These are phyloP conservation scores for Shargacucullia verbasci DNA, from an alignment of 2,888 invertebrate genomes.

Conservation along the genomic window DNA sequence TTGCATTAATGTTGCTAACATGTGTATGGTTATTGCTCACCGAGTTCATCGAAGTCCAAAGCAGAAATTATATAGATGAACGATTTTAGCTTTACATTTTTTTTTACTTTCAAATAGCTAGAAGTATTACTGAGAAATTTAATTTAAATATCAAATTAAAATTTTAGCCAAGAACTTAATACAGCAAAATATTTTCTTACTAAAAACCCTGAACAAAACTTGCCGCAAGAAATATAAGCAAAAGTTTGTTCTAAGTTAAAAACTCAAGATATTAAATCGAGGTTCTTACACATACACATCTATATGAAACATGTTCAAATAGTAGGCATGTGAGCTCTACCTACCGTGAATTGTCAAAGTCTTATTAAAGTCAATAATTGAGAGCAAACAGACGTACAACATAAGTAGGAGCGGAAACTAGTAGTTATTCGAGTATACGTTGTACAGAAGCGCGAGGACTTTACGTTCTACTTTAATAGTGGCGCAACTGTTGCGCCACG, in stretches of 20 bases:
- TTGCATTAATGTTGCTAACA: slow-evolving; percentile 4
- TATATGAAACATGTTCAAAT: slow-evolving; percentile 44
- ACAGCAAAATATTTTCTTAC: too few relatives aligned
- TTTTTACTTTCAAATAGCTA: too few relatives aligned
- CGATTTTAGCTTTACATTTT: too few relatives aligned
- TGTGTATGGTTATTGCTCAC: not conserved
- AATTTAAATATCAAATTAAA: too few relatives aligned
- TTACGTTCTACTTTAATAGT: slow-evolving; percentile 5
- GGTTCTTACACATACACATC: slow-evolving; percentile 5
- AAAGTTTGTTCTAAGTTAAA: slow-evolving; percentile 1
- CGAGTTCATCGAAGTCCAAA: not conserved
- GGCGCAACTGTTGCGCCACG: too few relatives aligned
- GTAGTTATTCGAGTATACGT: slow-evolving; percentile 66
- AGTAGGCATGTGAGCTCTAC: slow-evolving; percentile 52
- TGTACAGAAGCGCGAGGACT: slow-evolving; percentile 50
- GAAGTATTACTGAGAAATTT: too few relatives aligned
- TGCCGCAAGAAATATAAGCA: not conserved
- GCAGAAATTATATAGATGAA: not conserved
- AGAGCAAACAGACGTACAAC: slow-evolving; percentile 74
- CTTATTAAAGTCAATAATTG: slow-evolving; percentile 81
- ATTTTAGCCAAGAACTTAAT: too few relatives aligned
- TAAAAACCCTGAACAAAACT: not conserved
- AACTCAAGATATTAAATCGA: slow-evolving; percentile 5
- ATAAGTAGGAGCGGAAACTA: slow-evolving; percentile 77
- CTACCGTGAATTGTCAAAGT: slow-evolving; percentile 73